These are phyloP conservation scores for Nyleta sp. DNA, from an alignment of 2,888 invertebrate genomes.

Conservation along the genomic window DNA sequence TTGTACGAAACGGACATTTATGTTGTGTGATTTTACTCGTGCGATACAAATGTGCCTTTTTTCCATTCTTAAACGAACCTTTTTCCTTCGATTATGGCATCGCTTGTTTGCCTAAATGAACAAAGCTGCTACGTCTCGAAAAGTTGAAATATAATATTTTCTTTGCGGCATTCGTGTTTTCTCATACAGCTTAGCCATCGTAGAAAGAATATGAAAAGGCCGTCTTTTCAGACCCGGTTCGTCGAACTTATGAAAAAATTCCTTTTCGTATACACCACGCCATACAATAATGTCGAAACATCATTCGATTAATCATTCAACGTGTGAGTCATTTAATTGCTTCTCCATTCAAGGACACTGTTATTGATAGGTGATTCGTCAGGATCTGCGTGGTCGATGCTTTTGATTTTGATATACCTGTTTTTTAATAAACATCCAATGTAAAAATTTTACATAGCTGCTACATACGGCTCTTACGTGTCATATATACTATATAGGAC, in stretches of 20 bases:
- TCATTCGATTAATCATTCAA: constrained; percentile 65
- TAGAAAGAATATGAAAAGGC: constrained; percentile 32
- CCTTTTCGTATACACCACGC: constrained; percentile 52
- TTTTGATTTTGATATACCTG: constrained; percentile 56
- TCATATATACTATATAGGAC: too few species aligned
- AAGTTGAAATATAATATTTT: constrained; percentile 33
- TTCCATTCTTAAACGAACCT: neutral
- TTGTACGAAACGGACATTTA: too few species aligned
- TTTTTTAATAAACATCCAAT: too few species aligned
- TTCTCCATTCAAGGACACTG: constrained; percentile 57
- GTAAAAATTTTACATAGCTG: too few species aligned
- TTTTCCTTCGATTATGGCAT: neutral
- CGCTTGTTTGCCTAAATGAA: constrained; percentile 6
- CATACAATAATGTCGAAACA: constrained; percentile 58
- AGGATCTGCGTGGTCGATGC: constrained; percentile 50
- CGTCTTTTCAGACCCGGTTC: constrained; percentile 57
- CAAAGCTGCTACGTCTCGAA: neutral
- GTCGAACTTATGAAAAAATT: constrained; percentile 58
- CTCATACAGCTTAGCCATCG: constrained; percentile 4
- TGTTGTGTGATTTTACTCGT: too few species aligned
- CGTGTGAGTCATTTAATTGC: constrained; percentile 64
- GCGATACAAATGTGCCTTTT: too few species aligned
- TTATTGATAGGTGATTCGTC: constrained; percentile 66
- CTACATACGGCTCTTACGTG: too few species aligned
- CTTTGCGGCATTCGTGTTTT: constrained; percentile 18